Evolutionary conservation across 2,888 invertebrate species (phyloP).

Genomic region (Brenthis daphne): DNA sequence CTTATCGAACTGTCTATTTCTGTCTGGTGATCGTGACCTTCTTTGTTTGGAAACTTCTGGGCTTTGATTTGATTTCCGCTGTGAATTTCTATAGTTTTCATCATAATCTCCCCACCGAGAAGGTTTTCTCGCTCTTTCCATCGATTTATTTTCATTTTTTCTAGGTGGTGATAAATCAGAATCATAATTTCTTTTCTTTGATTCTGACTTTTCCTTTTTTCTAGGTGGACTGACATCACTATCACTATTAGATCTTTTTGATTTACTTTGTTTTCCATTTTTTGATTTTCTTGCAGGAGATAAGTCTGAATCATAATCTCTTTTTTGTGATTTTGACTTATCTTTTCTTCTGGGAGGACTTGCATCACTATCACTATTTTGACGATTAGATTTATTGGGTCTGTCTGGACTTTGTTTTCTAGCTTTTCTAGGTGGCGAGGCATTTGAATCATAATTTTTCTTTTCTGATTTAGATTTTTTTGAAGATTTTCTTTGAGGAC

Average conservation of each 20-base stretch:
- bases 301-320: conserved; percentile 43
- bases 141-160: conserved; percentile 31
- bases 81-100: conserved; percentile 10
- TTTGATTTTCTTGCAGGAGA: conserved; percentile 35
- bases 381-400: background rate
- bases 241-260: background rate
- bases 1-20: conserved; percentile 22
- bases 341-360: conserved; percentile 21
- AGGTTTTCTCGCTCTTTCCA: conserved; percentile 25
- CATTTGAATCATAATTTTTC: conserved; percentile 44
- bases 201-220: conserved; percentile 2
- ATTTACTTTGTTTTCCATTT: conserved; percentile 38
- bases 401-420: conserved; percentile 35
- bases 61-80: conserved; percentile 50
- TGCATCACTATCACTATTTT: conserved; percentile 7
- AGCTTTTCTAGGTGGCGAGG: conserved; percentile 44
- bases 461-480: conserved; percentile 2
- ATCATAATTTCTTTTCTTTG: conserved; percentile 25
- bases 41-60: conserved; percentile 52
- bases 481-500: background rate
- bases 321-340: background rate
- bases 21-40: conserved; percentile 42
- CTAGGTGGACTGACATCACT: background rate
- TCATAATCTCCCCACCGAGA: conserved; percentile 35
- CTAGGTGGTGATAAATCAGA: conserved; percentile 44